Base-by-base conservation (phyloP, 1,140 invertebrate genomes). In the Listronotus oregonensis region DNA sequence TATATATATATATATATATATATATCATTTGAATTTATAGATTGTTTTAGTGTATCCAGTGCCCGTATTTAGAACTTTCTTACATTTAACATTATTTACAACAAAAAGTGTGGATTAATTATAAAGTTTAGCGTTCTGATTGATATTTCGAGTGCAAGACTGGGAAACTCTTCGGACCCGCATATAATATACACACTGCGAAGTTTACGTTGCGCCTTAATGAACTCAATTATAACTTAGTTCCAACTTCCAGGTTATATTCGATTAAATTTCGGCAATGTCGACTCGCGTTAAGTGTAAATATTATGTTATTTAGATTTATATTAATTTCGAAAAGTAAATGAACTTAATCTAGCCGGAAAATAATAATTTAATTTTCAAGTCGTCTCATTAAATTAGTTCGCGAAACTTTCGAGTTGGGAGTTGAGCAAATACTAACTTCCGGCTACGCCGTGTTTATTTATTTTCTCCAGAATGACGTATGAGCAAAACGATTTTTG, bases 271-370 rank as follows among this genome's bases (percentile, higher is more conserved):
- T 64, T 64, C 54, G 55, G 62, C 62, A 49, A 57, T 58, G 62
- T 64, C 62, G 62, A 54, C 52, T 64, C 42, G 62, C 42, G 62
- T 64, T 64, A 64, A 64, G 56, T 49, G 62, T 65, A 65, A 65
- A 65, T 65, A 65, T 65, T 46, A 55, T 56, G 51, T 65, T 65
- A 44, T 55, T 59, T 58, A 65, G 63, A 65, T 65, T 65, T 65
- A 65, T 65, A 65, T 58, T 65, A 57, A 65, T 65, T 65, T 58
- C 43, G 55, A 65, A 65, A 65, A 65, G 63, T 65, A 65, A 65
- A 65, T 65, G 54, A 58, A 58, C 54, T 65, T 65, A 65, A 65
- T 65, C 63, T 58, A 51, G 63, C 63, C 56, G 61, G 61, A 64
- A 64, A 64, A 64, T 64, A 64, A 64, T 64, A 64, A 64, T 64